Conservation (phyloP, 1,140 invertebrate genomes). For the Acyrthosiphon pisum region DNA sequence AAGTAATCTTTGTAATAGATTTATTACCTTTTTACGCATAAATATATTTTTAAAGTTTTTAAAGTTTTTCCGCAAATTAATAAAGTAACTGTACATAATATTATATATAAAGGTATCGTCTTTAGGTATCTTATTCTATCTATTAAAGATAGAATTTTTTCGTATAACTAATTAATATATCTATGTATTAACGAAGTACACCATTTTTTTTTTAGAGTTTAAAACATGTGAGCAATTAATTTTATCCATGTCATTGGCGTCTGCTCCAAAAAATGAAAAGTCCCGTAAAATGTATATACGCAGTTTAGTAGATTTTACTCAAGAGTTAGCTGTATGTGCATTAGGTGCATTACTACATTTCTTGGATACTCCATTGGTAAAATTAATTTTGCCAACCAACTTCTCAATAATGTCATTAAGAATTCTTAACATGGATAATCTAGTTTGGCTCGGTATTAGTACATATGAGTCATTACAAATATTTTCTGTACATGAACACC, state of each 20-base stretch:
- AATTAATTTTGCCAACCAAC: conserved; percentile 67
- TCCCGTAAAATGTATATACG: conserved; percentile 72
- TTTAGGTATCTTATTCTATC: too few relatives aligned
- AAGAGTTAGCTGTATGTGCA: conserved; percentile 72
- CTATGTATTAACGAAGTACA: background rate
- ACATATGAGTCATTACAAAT: conserved; percentile 78
- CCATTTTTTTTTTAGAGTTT: conserved; percentile 65
- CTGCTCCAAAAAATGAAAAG: conserved; percentile 68
- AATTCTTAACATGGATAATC: conserved; percentile 72
- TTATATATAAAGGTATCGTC: too few relatives aligned
- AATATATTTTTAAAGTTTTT: background rate
- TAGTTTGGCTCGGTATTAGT: conserved; percentile 74
- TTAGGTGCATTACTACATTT: conserved; percentile 77
- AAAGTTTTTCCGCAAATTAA: too few relatives aligned
- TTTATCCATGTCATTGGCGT: conserved; percentile 68
- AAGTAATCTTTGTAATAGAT: background rate
- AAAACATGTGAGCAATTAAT: conserved; percentile 72
- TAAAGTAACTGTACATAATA: too few relatives aligned
- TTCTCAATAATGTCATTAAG: conserved; percentile 70
- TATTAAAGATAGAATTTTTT: background rate
- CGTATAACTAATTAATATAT: background rate
- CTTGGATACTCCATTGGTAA: conserved; percentile 72
- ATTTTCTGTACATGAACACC: conserved; percentile 76
- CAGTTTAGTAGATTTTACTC: conserved; percentile 71
- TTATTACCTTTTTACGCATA: background rate